Conservation (phyloP, 2,113 vertebrate genomes). For the Monarcha castaneiventris region DNA sequence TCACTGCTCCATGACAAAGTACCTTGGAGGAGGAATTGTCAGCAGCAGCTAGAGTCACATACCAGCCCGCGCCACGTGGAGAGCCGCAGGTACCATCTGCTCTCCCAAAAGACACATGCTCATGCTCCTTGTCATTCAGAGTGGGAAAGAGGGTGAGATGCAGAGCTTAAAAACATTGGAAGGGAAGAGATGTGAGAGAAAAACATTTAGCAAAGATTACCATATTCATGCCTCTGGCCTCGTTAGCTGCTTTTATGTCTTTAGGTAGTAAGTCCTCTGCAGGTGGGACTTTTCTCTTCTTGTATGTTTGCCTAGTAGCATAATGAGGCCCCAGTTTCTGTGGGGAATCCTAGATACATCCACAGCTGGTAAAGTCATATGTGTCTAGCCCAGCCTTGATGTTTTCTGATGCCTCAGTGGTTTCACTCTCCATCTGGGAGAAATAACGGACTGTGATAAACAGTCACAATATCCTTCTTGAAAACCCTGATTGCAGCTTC, state of each 20-base stretch:
- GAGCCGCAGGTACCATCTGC: slow-evolving; percentile 14
- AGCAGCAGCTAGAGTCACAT: not conserved
- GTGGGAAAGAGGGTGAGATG: not conserved
- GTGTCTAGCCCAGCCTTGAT: not conserved
- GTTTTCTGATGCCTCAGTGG: not conserved
- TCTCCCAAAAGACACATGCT: not conserved
- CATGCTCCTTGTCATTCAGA: not conserved
- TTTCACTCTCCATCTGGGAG: not conserved
- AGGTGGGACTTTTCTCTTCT: not conserved
- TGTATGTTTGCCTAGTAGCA: not conserved
- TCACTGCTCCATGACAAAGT: not conserved
- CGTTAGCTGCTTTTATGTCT: not conserved
- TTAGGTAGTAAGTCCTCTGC: not conserved
- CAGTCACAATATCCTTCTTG: not conserved
- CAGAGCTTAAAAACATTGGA: slow-evolving; percentile 1
- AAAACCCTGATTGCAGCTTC: not conserved
- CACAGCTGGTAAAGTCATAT: not conserved
- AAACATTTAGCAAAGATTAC: not conserved
- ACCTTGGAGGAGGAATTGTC: not conserved
- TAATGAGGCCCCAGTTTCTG: not conserved
- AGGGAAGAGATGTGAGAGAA: not conserved
- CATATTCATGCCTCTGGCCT: not conserved
- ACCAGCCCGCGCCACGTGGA: not conserved
- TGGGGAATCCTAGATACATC: not conserved
- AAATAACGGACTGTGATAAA: slow-evolving; percentile 1